Evolutionary conservation across 2,888 invertebrate species (phyloP).

Genomic region (Apodemia zela): DNA sequence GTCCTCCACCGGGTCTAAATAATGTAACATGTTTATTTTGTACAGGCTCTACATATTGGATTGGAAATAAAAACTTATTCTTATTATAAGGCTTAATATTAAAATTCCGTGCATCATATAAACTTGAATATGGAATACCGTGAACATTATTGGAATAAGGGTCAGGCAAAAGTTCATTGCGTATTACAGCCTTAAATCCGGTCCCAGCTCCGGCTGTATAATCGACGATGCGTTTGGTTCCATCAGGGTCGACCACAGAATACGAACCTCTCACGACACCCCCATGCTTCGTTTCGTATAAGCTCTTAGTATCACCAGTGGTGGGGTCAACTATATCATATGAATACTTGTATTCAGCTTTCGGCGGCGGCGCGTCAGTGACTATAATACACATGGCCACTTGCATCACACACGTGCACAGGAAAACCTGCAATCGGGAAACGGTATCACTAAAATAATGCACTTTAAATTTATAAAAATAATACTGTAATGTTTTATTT

Average conservation of each 20-base stretch:
- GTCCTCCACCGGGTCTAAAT: slow-evolving; percentile 53
- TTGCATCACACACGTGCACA: slow-evolving; percentile 44
- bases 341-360: slow-evolving; percentile 65
- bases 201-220: slow-evolving; percentile 72
- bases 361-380: slow-evolving; percentile 55
- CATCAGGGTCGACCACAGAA: slow-evolving; percentile 67
- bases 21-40: slow-evolving; percentile 34
- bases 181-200: slow-evolving; percentile 77
- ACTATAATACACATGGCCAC: slow-evolving; percentile 55
- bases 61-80: slow-evolving; percentile 6
- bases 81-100: slow-evolving; percentile 19
- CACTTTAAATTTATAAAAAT: neutral
- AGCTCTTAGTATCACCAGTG: slow-evolving; percentile 68
- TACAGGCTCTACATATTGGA: neutral
- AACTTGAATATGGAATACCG: slow-evolving; percentile 25
- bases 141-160: slow-evolving; percentile 19
- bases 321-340: slow-evolving; percentile 76
- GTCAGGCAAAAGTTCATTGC: slow-evolving; percentile 51
- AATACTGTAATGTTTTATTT: slow-evolving; percentile 29
- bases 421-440: slow-evolving; percentile 31
- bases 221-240: slow-evolving; percentile 64
- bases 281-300: slow-evolving; percentile 62
- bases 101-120: slow-evolving; percentile 20
- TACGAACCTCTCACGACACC: slow-evolving; percentile 65
- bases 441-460: neutral